Conservation (phyloP, 2,888 invertebrate species). For the Neoitamus cyanurus region DNA sequence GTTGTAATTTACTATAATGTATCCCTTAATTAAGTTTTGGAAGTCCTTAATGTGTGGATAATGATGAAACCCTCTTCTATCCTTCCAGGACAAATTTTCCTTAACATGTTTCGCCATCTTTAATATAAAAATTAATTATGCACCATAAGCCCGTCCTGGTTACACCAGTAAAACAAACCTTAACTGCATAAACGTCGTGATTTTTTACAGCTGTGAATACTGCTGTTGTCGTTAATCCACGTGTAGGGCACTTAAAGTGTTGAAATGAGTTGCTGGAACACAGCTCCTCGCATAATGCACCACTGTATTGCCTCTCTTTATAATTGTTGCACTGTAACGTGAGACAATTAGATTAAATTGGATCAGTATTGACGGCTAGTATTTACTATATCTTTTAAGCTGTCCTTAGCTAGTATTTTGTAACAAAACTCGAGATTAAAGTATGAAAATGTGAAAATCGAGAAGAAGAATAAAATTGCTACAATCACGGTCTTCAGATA, state of each 20-base stretch:
- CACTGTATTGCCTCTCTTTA: slow-evolving; percentile 61
- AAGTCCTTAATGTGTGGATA: slow-evolving; percentile 63
- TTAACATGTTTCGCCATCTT: slow-evolving; percentile 61
- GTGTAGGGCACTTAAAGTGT: slow-evolving; percentile 62
- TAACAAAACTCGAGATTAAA: slow-evolving; percentile 64
- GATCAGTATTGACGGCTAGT: not conserved
- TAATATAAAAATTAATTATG: not conserved
- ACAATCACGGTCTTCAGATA: slow-evolving; percentile 55
- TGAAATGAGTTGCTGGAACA: slow-evolving; percentile 60
- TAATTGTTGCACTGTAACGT: slow-evolving; percentile 61
- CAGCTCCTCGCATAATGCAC: slow-evolving; percentile 62
- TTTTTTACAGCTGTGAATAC: slow-evolving; percentile 64
- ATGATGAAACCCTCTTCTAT: slow-evolving; percentile 58
- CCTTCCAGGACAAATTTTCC: slow-evolving; percentile 61
- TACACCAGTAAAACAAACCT: slow-evolving; percentile 59
- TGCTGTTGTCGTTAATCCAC: slow-evolving; percentile 61
- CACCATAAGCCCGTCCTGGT: too few species aligned
- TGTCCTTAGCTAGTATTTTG: slow-evolving; percentile 62
- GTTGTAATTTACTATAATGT: slow-evolving; percentile 63
- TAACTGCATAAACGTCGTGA: slow-evolving; percentile 62
- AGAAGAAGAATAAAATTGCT: slow-evolving; percentile 48
- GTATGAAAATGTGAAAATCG: slow-evolving; percentile 61
- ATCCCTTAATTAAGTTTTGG: slow-evolving; percentile 63
- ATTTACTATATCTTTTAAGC: slow-evolving; percentile 61
- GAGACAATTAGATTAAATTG: not conserved